These are phyloP conservation scores for Drosophila multiciliata DNA, from an alignment of 2,888 invertebrate species.

Conservation along the genomic window DNA sequence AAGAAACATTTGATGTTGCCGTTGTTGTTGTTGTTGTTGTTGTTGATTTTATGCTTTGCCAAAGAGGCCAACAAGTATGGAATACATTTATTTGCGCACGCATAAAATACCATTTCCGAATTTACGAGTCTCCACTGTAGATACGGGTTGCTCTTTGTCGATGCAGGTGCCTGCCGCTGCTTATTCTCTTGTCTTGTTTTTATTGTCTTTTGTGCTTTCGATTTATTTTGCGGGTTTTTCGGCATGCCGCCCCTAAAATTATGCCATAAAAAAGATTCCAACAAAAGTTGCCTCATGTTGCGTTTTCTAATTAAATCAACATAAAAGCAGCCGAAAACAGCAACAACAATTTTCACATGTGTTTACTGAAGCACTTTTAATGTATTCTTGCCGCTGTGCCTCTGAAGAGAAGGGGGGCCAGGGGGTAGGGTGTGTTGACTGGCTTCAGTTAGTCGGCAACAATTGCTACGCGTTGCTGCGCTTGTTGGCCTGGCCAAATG, in stretches of 20 bases:
- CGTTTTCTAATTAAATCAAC: slow-evolving; percentile 79
- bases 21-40: slow-evolving; percentile 30
- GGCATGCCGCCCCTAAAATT: slow-evolving; percentile 61
- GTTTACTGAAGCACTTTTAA: slow-evolving; percentile 48
- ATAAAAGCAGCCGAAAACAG: slow-evolving; percentile 55
- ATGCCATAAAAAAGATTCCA: slow-evolving; percentile 69
- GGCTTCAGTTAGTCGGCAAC: slow-evolving; percentile 24
- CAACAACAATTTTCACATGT: slow-evolving; percentile 38
- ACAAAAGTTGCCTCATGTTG: slow-evolving; percentile 43
- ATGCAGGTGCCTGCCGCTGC: slow-evolving; percentile 27
- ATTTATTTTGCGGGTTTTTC: slow-evolving; percentile 35
- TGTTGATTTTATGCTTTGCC: slow-evolving; percentile 44
- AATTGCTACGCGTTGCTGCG: slow-evolving; percentile 43
- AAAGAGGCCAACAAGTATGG: slow-evolving; percentile 44
- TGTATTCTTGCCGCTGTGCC: slow-evolving; percentile 25
- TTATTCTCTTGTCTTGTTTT: slow-evolving; percentile 45
- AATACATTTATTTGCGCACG: slow-evolving; percentile 66
- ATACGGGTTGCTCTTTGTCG: background rate
- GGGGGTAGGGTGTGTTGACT: background rate
- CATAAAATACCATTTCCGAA: slow-evolving; percentile 76
- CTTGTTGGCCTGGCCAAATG: slow-evolving; percentile 32
- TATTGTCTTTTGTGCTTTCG: slow-evolving; percentile 39
- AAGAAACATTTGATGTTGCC: slow-evolving; percentile 20
- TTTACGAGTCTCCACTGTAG: slow-evolving; percentile 60
- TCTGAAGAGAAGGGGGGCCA: background rate